Percentiles rank a stretch among this genome's conserved stretches.
phyloP scores from a whole-genome alignment of 1,140 invertebrate species.

The Cydia strobilella region DNA sequence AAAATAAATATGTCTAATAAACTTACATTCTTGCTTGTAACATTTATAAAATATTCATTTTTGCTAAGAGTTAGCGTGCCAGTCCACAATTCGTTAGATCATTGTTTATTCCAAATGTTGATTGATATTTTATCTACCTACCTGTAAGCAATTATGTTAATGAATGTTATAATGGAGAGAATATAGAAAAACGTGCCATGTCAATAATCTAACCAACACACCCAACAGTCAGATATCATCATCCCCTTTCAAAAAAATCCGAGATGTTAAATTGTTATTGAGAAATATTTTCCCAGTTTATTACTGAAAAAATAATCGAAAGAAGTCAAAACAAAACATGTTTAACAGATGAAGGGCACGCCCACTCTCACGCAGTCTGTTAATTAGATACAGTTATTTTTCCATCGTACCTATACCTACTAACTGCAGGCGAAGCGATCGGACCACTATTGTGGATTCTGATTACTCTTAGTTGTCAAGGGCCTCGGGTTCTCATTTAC shows the following conservation, averaged over 20 bases:
- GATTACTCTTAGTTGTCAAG: neutral
- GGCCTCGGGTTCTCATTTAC: neutral
- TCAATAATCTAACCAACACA: no score
- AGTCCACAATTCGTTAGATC: no score
- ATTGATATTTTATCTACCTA: no score
- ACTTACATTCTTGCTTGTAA: no score
- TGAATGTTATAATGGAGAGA: no score
- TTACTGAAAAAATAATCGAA: slow-evolving; percentile 24
- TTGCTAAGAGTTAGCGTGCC: no score
- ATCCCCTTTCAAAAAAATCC: neutral
- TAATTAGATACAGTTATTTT: slow-evolving; percentile 8
- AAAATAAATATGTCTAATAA: no score
- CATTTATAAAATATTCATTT: no score
- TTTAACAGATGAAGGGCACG: slow-evolving; percentile 24
- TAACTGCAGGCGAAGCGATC: neutral
- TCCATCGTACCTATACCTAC: neutral
- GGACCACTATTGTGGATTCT: neutral
- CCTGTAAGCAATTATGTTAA: no score
- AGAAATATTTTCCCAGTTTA: neutral
- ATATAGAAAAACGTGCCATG: no score
- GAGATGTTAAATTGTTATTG: neutral
- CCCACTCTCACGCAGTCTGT: slow-evolving; percentile 19
- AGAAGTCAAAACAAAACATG: slow-evolving; percentile 29
- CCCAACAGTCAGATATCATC: neutral
- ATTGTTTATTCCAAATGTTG: no score